Conservation (phyloP, 2,113 vertebrate species). For the Peromyscus californicus region DNA sequence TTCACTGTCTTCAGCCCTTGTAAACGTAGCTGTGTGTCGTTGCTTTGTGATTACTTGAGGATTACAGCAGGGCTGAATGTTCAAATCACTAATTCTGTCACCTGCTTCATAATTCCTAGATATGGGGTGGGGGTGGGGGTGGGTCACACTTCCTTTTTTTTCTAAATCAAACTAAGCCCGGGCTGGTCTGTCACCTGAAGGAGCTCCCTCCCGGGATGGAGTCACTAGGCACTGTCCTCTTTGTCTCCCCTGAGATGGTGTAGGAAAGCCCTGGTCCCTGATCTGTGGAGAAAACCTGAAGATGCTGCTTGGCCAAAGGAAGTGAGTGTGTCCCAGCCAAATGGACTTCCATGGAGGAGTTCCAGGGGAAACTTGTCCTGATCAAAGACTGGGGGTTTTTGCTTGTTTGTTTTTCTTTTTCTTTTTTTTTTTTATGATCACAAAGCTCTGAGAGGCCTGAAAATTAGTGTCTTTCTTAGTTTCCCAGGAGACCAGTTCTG, state of each 20-base stretch:
- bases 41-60: not conserved
- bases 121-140: not conserved
- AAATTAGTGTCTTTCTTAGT: not conserved
- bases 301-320: too few relatives aligned
- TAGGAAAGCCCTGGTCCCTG: not conserved
- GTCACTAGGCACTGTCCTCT: not conserved
- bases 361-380: not conserved
- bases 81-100: slow-evolving; percentile 3
- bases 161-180: slow-evolving; percentile 39
- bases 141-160: not conserved
- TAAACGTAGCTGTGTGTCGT: slow-evolving; percentile 5
- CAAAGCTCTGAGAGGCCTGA: not conserved
- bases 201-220: not conserved
- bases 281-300: not conserved
- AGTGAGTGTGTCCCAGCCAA: not conserved
- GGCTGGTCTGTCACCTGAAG: not conserved
- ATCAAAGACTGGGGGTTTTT: not conserved
- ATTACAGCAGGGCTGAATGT: not conserved
- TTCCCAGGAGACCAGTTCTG: not conserved
- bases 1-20: slow-evolving; percentile 26
- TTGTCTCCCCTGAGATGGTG: not conserved
- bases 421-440: not conserved
- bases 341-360: not conserved
- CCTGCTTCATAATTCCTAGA: not conserved
- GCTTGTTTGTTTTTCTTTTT: not conserved